These are phyloP conservation scores for Leptopilina drosophilae DNA, from an alignment of 2,888 invertebrate genomes.

Conservation along the genomic window DNA sequence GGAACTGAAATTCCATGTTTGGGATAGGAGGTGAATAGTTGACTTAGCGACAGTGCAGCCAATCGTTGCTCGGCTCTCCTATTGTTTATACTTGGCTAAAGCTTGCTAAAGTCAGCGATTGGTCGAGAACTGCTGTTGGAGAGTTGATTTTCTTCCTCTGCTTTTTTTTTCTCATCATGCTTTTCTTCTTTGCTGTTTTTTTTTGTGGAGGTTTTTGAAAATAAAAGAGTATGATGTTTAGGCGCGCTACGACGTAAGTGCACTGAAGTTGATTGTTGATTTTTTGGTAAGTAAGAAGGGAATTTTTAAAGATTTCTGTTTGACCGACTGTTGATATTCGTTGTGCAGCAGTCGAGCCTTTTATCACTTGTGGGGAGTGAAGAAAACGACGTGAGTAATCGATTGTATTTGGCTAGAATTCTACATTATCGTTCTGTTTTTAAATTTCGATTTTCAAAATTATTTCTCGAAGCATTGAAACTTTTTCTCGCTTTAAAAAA, in stretches of 20 bases:
- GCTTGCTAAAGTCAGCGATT: conserved; percentile 62
- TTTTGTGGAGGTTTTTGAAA: neutral
- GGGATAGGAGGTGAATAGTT: conserved; percentile 60
- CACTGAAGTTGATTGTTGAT: conserved; percentile 4
- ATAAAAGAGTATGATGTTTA: neutral
- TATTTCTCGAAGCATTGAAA: no score
- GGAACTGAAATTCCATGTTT: conserved; percentile 41
- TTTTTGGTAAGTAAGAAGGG: no score
- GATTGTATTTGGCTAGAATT: no score
- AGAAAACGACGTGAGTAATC: no score
- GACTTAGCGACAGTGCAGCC: conserved; percentile 73
- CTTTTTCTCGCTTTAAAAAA: no score
- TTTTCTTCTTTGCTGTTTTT: no score
- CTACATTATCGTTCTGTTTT: no score
- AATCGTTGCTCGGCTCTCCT: conserved; percentile 59
- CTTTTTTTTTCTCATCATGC: neutral
- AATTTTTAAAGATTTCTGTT: no score
- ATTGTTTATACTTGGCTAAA: conserved; percentile 67
- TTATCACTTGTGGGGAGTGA: neutral
- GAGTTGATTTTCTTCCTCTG: neutral
- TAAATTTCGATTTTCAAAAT: no score
- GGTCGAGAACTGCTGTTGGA: conserved; percentile 54
- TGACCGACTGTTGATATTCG: no score
- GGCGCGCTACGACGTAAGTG: neutral
- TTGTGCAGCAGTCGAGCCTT: neutral